Evolutionary conservation across 2,888 invertebrate species (phyloP), one percentile per base, ranked within the genome.

Genomic region (Mellilla xanthometata): DNA sequence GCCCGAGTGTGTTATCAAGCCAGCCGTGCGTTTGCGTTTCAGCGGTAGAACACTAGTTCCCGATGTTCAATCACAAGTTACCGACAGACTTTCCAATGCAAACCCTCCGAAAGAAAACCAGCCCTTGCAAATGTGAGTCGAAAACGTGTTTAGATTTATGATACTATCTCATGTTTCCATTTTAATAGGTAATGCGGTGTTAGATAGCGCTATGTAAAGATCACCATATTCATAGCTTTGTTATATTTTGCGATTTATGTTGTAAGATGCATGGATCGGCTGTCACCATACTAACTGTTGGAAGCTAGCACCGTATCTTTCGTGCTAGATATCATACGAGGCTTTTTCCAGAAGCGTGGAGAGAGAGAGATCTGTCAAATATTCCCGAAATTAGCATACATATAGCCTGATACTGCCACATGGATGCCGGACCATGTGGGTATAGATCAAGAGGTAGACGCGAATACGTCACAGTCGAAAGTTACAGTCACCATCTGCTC

Each of bases 51-150:
- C 66, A 68, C 70, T 65, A 66, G 74, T 60, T 73, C 71, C 81
- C 73, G 84, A 90, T 90, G 90, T 90, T 90, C 79, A 90, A 90
- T 83, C 89, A 90, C 87, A 90, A 90, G 90, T 82, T 90, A 80
- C 86, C 90, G 62, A 82, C 86, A 73, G 90, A 90, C 77, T 90
- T 90, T 84, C 90, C 88, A 84, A 96, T 97, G 96, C 96, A 97
- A 94, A 96, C 96, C 76, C 92, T 97, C 87, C 92, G 97, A 84
- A 96, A 96, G 92, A 96, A 95, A 93, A 96, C 96, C 80, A 96
- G 96, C 91, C 96, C 96, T 81, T 94, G 95, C 91, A 96, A 97
- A 93, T 96, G 96, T 96, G 92, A 96, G 96, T 96, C 65, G 65
- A 62, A 60, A 60, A 58, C 66, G 64, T 72, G 66, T 64, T 59